Base-by-base conservation (phyloP, 2,888 invertebrate species). In the Clistopyga incitator region DNA sequence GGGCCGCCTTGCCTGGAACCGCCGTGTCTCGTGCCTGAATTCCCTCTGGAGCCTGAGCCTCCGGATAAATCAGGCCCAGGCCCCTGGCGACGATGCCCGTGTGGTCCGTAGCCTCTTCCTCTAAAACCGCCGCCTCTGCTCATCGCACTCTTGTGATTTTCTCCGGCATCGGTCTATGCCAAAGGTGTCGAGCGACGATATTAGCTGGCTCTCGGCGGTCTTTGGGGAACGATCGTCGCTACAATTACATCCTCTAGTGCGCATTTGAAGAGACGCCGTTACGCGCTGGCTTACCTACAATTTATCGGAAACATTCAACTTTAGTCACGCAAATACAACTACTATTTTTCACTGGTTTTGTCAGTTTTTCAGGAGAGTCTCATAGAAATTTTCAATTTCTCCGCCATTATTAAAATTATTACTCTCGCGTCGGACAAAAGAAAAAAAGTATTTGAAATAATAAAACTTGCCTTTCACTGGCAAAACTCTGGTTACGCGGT, bases 51-150 rank as follows among this genome's bases (percentile, higher is more conserved):
- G 29, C 38, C 61, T n/a, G 59, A 42, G 2, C 65, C 65, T 45
- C 65, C 45, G 23, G 65, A 45, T 0, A 20, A 45, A 13, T 38
- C 59, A n/a, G 88, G 78, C 10, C 85, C 85, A 38, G 80, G 42
- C 8, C 83, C 85, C 8, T 86, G 74, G 4, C 82, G 86, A 80
- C 84, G 87, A 76, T 86, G 64, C 59, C 88, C 90, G 70, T 89
- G 88, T 85, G 87, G 86, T 85, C 88, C 90, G 75, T 89, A 91
- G 84, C 89, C 90, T 85, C 91, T 89, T 82, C 91, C 91, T 78
- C 91, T 89, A 70, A 88, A 92, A 78, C 89, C 87, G 80, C 88
- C 87, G 83, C 87, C 87, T 61, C 85, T 75, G 83, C 89, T 91
- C 91, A 91, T 91, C 82, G 89, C 90, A 87, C 85, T 64, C 34